These are phyloP conservation scores for Apostichopus californicus DNA, from an alignment of 35 echinoderm and acorn worm species.

Conservation along the genomic window DNA sequence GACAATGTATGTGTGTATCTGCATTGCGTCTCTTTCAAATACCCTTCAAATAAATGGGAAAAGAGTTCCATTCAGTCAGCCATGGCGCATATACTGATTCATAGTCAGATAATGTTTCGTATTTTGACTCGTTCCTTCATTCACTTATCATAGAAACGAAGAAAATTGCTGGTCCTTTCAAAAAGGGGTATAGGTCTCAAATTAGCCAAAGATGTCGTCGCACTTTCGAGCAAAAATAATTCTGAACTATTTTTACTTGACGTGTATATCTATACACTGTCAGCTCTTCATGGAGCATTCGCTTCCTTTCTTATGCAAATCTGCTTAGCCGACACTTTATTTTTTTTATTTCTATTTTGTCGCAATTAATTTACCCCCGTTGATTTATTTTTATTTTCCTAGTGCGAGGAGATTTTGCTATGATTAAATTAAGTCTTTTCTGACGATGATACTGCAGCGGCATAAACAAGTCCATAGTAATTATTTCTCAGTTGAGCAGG, in stretches of 20 bases:
- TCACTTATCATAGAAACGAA: neutral
- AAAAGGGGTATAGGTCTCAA: neutral
- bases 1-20: neutral
- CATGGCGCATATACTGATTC: neutral
- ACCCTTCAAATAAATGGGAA: neutral
- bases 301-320: no score
- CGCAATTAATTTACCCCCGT: no score
- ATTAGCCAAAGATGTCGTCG: neutral
- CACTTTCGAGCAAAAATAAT: neutral
- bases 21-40: conserved; percentile 1
- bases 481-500: no score
- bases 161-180: neutral
- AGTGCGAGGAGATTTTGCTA: no score
- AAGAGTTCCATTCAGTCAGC: neutral
- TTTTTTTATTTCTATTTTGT: no score
- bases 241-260: neutral
- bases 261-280: neutral
- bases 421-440: no score
- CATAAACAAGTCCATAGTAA: no score
- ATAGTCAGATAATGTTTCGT: neutral
- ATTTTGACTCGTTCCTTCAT: neutral
- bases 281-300: no score
- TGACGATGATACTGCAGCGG: no score
- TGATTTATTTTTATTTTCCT: no score
- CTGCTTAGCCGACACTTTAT: no score